These are phyloP conservation scores for Ictalurus punctatus DNA, from an alignment of 2,113 vertebrate species.

Conservation along the genomic window DNA sequence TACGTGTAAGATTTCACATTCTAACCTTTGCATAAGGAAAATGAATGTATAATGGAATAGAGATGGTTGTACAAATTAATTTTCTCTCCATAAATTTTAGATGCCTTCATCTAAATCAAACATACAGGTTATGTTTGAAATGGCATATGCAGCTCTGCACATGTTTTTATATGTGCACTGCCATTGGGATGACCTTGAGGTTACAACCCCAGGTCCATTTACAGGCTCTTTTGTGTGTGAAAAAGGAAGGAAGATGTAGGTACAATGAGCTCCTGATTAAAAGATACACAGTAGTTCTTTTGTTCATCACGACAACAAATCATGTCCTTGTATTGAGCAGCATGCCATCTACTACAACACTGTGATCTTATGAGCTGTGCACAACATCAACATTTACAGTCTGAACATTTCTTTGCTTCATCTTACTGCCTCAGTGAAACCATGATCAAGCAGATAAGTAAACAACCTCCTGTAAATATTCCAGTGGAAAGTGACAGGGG, in stretches of 20 bases:
- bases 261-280: conserved; percentile 54
- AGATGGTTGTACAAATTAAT: not conserved
- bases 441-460: conserved; percentile 1
- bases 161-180: conserved; percentile 6
- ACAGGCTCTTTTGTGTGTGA: conserved; percentile 47
- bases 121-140: not conserved
- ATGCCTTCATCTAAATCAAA: not conserved
- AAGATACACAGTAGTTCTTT: conserved; percentile 32
- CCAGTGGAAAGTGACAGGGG: conserved; percentile 8
- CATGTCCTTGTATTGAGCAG: conserved; percentile 27
- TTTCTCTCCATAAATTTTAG: not conserved
- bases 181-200: not conserved
- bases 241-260: conserved; percentile 50
- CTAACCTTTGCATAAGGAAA: not conserved
- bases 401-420: conserved; percentile 14
- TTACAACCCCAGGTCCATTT: conserved; percentile 41
- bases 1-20: not conserved
- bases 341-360: not conserved
- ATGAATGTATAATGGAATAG: not conserved
- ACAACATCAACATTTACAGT: conserved; percentile 27
- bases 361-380: conserved; percentile 32
- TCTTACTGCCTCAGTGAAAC: conserved; percentile 32
- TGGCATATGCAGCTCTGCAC: not conserved
- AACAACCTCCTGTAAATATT: conserved; percentile 28
- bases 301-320: conserved; percentile 39